Evolutionary conservation across 1,140 invertebrate genomes (phyloP).

Genomic region (Latrodectus geometricus): DNA sequence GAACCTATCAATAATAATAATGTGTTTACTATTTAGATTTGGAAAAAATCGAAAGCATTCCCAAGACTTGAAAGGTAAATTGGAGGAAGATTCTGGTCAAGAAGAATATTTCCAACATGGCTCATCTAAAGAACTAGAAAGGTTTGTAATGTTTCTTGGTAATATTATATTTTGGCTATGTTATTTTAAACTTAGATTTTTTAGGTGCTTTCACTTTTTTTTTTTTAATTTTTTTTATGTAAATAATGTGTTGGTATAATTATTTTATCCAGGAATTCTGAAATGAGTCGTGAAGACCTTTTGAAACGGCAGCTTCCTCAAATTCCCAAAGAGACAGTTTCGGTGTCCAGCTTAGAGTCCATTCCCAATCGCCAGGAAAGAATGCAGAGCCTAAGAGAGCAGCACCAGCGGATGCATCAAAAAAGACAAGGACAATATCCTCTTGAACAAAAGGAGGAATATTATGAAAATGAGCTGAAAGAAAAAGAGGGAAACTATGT

Average conservation of each 20-base stretch:
- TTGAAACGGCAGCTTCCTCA: neutral
- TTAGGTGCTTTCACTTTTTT: too few species aligned
- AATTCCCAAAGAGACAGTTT: neutral
- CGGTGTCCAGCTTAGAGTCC: constrained; percentile 25
- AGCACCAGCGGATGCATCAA: constrained; percentile 73
- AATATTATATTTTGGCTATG: too few species aligned
- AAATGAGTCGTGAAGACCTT: neutral
- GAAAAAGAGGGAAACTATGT: constrained; percentile 64
- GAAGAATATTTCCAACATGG: constrained; percentile 51
- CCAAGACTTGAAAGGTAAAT: constrained; percentile 65
- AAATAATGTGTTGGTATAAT: constrained; percentile 1
- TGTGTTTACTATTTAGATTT: constrained; percentile 71
- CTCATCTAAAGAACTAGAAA: constrained; percentile 61
- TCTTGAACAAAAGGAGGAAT: constrained; percentile 71
- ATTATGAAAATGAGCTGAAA: constrained; percentile 70
- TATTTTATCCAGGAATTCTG: neutral
- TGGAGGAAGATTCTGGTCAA: constrained; percentile 68
- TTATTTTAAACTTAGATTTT: too few species aligned
- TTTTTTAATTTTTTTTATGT: constrained; percentile 12
- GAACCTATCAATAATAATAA: neutral
- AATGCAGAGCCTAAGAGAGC: constrained; percentile 72
- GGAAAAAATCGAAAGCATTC: constrained; percentile 79
- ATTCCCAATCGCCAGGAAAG: constrained; percentile 69
- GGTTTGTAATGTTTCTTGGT: too few species aligned
- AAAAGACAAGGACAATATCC: constrained; percentile 72